Evolutionary conservation across 2,113 vertebrate genomes (phyloP).

Genomic region (Centropus unirufus): DNA sequence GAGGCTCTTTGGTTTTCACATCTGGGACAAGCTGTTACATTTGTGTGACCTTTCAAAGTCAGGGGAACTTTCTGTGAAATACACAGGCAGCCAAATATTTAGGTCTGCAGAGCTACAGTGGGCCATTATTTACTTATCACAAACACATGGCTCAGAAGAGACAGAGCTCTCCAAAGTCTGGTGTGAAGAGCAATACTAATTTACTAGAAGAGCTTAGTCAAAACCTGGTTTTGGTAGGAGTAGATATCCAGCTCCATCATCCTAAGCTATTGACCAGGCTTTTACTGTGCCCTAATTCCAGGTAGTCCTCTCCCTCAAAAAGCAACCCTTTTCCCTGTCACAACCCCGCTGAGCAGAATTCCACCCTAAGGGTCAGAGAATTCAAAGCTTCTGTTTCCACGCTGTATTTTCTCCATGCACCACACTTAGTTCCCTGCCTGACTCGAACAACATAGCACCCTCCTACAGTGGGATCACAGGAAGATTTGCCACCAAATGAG

Average conservation of each 20-base stretch:
- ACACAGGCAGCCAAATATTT: conserved; percentile 35
- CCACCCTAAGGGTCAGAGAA: background rate
- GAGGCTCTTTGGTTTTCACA: background rate
- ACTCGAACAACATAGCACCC: accelerated
- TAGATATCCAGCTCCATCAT: background rate
- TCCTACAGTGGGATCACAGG: background rate
- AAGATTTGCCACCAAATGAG: background rate
- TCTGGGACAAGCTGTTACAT: conserved; percentile 25
- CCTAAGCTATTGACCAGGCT: background rate
- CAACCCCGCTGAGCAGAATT: background rate
- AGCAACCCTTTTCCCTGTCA: background rate
- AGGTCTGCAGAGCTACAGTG: background rate
- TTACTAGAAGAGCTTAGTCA: background rate
- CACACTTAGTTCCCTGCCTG: background rate
- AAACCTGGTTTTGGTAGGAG: background rate
- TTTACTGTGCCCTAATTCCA: background rate
- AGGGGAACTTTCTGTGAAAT: conserved; percentile 2
- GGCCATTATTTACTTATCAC: conserved; percentile 16
- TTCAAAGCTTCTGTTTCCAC: background rate
- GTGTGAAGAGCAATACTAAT: background rate
- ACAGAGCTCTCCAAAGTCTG: background rate
- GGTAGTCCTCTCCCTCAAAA: background rate
- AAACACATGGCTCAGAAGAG: conserved; percentile 16
- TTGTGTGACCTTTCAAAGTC: conserved; percentile 30
- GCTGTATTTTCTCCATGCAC: background rate